Conservation (phyloP, 2,113 vertebrate genomes). For the Miniopterus natalensis region DNA sequence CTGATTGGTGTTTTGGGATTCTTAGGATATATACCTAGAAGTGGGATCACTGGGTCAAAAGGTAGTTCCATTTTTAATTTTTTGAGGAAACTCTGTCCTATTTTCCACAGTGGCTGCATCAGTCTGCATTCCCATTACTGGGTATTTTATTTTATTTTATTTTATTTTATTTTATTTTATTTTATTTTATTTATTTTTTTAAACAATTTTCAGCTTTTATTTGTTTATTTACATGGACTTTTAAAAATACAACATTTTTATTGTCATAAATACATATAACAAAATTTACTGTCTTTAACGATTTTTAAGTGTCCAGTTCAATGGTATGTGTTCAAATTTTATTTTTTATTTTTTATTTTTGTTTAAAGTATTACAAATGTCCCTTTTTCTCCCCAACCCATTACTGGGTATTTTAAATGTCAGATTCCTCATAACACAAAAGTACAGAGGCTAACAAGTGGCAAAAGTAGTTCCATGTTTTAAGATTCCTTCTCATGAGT, state of each 20-base stretch:
- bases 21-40: not conserved
- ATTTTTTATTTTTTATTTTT: too few species aligned
- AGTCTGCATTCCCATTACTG: not conserved
- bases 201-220: too few species aligned
- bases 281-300: too few species aligned
- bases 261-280: too few species aligned
- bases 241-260: too few species aligned
- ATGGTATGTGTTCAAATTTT: too few species aligned
- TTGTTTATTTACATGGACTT: too few species aligned
- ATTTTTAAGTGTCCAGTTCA: too few species aligned
- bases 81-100: not conserved
- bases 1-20: not conserved
- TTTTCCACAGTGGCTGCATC: not conserved
- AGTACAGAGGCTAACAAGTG: slow-evolving; percentile 42
- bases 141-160: not conserved
- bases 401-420: slow-evolving; percentile 34
- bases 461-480: slow-evolving; percentile 18
- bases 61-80: not conserved
- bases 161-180: not conserved
- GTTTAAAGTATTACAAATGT: too few species aligned
- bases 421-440: slow-evolving; percentile 47
- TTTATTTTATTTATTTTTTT: too few species aligned
- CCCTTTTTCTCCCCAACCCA: not conserved
- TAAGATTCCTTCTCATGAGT: slow-evolving; percentile 37
- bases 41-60: not conserved